phyloP scores from a whole-genome alignment of 2,888 invertebrate species.

The Cartodere bifasciata region DNA sequence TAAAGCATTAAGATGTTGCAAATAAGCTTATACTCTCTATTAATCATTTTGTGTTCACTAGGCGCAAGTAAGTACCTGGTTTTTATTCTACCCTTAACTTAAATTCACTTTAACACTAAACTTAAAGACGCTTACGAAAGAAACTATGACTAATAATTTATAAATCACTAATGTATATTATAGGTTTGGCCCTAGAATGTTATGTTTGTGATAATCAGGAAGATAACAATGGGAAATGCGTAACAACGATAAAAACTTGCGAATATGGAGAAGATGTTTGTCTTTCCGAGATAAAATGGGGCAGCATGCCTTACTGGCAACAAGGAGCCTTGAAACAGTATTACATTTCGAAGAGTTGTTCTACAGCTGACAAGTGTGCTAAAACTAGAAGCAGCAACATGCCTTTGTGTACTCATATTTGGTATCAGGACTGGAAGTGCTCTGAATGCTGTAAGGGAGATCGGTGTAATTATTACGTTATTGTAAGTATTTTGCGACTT shows the following conservation, averaged over 20 bases:
- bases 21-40: too few relatives aligned
- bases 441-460: constrained; percentile 94
- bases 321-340: constrained; percentile 86
- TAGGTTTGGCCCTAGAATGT: constrained; percentile 70
- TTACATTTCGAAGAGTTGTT: constrained; percentile 84
- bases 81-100: too few relatives aligned
- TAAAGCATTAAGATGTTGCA: too few relatives aligned
- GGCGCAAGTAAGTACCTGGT: too few relatives aligned
- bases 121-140: too few relatives aligned
- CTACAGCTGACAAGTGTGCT: constrained; percentile 68
- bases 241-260: constrained; percentile 83
- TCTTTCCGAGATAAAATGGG: constrained; percentile 84
- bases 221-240: constrained; percentile 83
- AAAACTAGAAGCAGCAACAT: constrained; percentile 54
- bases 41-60: too few relatives aligned
- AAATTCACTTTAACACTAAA: too few relatives aligned
- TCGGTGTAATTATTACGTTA: constrained; percentile 87
- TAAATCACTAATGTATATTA: too few relatives aligned
- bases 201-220: constrained; percentile 92
- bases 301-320: constrained; percentile 92
- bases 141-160: too few relatives aligned
- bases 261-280: constrained; percentile 78
- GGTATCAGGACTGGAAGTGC: constrained; percentile 96
- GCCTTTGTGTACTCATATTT: constrained; percentile 75
- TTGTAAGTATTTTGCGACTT: too few relatives aligned